These are phyloP conservation scores for Bhutanitis thaidina DNA, from an alignment of 2,888 invertebrate species.

Conservation along the genomic window DNA sequence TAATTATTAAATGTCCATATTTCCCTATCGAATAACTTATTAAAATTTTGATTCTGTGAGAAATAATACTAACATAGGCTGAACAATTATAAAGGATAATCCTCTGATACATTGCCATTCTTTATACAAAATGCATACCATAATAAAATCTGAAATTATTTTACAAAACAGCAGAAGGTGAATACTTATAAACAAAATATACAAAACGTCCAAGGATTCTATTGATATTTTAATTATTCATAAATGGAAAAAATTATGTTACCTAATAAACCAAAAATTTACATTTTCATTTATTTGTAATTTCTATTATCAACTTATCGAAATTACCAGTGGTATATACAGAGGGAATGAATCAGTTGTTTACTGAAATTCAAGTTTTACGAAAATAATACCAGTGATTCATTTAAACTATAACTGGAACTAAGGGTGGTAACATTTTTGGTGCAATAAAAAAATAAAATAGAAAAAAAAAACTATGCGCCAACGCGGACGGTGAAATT, in stretches of 20 bases:
- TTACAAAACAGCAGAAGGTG: constrained; percentile 17
- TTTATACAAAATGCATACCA: background rate
- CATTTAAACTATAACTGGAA: no score
- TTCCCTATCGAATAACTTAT: no score
- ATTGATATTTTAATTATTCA: background rate
- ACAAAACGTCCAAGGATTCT: constrained; percentile 19
- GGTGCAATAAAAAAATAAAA: no score
- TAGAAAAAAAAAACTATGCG: background rate
- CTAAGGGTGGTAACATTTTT: no score
- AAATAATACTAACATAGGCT: no score
- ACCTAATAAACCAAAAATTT: constrained; percentile 9
- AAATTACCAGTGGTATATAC: constrained; percentile 53
- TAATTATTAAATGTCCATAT: no score
- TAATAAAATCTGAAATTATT: background rate
- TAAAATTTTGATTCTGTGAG: no score
- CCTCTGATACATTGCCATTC: background rate
- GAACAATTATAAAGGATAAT: background rate
- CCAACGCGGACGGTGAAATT: constrained; percentile 3
- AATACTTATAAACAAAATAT: constrained; percentile 26
- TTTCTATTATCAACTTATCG: constrained; percentile 22
- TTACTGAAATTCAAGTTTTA: no score
- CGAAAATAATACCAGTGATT: no score
- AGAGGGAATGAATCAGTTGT: constrained; percentile 35
- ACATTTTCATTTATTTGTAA: constrained; percentile 2
- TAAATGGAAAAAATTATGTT: constrained; percentile 2